Evolutionary conservation across 2,113 vertebrate genomes (phyloP).

Genomic region (Perca fluviatilis): DNA sequence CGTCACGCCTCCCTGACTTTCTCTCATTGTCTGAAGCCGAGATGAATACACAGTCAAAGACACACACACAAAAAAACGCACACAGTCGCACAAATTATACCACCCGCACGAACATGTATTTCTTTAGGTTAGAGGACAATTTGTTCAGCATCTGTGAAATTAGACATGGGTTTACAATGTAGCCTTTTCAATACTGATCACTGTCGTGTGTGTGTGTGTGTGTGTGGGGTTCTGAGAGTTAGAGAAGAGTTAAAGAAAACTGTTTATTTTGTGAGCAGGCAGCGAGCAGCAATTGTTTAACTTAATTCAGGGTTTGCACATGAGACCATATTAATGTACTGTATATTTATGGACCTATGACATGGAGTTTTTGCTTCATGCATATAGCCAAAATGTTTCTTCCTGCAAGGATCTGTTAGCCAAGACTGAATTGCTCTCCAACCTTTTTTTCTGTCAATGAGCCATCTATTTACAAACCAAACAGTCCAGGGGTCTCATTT

Average conservation of each 20-base stretch:
- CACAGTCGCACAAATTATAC: slow-evolving; percentile 60
- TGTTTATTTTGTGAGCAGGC: slow-evolving; percentile 14
- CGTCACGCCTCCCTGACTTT: slow-evolving; percentile 78
- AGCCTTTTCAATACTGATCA: slow-evolving; percentile 80
- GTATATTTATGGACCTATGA: slow-evolving; percentile 30
- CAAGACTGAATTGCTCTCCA: slow-evolving; percentile 12
- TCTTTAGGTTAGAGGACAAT: slow-evolving; percentile 76
- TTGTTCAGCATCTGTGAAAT: slow-evolving; percentile 84
- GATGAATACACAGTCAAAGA: slow-evolving; percentile 57
- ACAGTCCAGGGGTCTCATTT: too few relatives aligned
- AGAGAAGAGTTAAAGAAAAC: slow-evolving; percentile 3
- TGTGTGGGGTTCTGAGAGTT: slow-evolving; percentile 1
- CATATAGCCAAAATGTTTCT: not conserved
- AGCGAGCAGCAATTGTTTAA: not conserved
- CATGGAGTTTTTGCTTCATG: slow-evolving; percentile 1
- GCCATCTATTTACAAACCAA: not conserved
- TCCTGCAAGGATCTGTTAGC: slow-evolving; percentile 12
- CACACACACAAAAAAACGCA: slow-evolving; percentile 29
- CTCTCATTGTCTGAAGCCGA: slow-evolving; percentile 75
- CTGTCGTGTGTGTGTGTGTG: slow-evolving; percentile 48
- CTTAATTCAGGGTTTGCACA: slow-evolving; percentile 27
- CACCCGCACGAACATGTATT: slow-evolving; percentile 60
- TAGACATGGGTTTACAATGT: slow-evolving; percentile 80
- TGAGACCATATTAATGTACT: not conserved
- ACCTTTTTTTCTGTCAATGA: slow-evolving; percentile 11